Percentiles rank a stretch among this genome's conserved stretches.
Evolutionary conservation across 2,888 invertebrate species (phyloP).

Genomic region (Cephus spinipes): DNA sequence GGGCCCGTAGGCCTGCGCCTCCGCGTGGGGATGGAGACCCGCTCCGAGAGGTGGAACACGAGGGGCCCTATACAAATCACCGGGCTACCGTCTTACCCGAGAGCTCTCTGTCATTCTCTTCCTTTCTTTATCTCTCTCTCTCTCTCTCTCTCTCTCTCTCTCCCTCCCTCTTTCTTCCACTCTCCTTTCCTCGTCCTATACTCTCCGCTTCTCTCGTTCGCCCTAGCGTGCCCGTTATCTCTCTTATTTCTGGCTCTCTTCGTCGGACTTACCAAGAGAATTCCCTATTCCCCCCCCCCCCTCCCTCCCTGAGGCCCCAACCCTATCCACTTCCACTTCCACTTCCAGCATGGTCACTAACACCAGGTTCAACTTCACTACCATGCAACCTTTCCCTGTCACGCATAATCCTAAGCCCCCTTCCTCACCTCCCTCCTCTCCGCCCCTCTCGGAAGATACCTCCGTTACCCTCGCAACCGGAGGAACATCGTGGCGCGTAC

Average conservation of each 20-base stretch:
- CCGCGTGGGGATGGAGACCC: slow-evolving; percentile 36
- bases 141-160: slow-evolving; percentile 28
- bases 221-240: slow-evolving; percentile 23
- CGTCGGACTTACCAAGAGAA: background rate
- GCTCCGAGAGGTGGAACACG: slow-evolving; percentile 56
- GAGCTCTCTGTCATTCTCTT: slow-evolving; percentile 27
- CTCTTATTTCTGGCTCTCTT: slow-evolving; percentile 25
- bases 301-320: too few species aligned
- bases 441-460: background rate
- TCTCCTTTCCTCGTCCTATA: slow-evolving; percentile 18
- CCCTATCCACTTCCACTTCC: too few species aligned
- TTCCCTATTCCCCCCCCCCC: too few species aligned
- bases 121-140: slow-evolving; percentile 7
- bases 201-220: slow-evolving; percentile 25
- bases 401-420: slow-evolving; percentile 24
- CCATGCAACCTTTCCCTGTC: slow-evolving; percentile 7
- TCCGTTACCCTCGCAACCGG: background rate
- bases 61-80: slow-evolving; percentile 65
- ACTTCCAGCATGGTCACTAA: too few species aligned
- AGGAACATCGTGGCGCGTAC: background rate
- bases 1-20: slow-evolving; percentile 41
- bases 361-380: too few species aligned
- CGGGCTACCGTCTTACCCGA: slow-evolving; percentile 65
- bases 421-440: background rate
- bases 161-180: slow-evolving; percentile 26